Base-by-base conservation (phyloP, 2,888 invertebrate species). In the Rhingia rostrata region DNA sequence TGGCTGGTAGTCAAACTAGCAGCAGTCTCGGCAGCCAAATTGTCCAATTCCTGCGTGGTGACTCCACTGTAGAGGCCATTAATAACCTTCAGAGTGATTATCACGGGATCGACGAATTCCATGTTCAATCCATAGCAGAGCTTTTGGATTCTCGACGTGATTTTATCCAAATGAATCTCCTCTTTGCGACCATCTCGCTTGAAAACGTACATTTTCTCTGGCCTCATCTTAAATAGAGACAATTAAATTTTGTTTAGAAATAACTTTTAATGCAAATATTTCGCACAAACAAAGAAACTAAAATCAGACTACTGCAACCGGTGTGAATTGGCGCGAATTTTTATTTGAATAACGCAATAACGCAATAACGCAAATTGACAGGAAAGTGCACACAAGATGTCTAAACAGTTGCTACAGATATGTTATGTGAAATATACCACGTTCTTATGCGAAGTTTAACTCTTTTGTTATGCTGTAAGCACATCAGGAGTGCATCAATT, bases 11-110 rank as follows among this genome's bases (percentile, higher is more conserved):
- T 99, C 96, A 99, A 96, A 37, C 97, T 97, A 9, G 99, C 99
- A n/a, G 99, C 97, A 47, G 97, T 99, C 92, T 99, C 99, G 0
- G 99, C 99, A 53, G 99, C 99, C 86, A 99, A 93, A 90, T 98
- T 99, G 92, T 99, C 99, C 87, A 99, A 92, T 90, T 99, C 98
- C 14, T 98, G 96, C 0, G 99, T 99, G 6, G 98, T 98, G 1
- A 99, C 99, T 10, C 99, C 99, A 81, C 97, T 95, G 91, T 99
- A 99, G 47, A 99, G 93, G 0, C 99, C 99, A 92, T 93, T 97
- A 87, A 99, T 98, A 0, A 99, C 99, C 92, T 98, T 97, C 86
- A 96, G 92, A 0, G 97, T 97, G 82, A 98, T 97, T 58, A 95
- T 93, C 7, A 96, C 98, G 37, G 99, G 98, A 91, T 99, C 98